Evolutionary conservation across 2,113 vertebrate genomes (phyloP).

Genomic region (Crotalus tigris): DNA sequence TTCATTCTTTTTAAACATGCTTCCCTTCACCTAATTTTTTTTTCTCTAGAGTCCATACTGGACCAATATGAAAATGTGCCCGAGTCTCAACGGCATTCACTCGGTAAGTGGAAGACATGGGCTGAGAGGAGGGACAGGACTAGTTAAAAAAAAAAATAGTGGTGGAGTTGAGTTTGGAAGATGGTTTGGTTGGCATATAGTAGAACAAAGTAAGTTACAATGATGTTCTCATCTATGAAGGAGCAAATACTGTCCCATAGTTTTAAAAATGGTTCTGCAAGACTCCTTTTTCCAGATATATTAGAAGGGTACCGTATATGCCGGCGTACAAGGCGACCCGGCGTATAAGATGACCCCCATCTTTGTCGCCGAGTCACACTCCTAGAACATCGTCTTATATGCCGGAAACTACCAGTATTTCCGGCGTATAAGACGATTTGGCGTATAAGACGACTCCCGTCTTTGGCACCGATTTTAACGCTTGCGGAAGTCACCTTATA

Average conservation of each 20-base stretch:
- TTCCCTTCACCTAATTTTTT: neutral
- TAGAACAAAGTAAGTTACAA: neutral
- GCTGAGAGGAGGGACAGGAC: neutral
- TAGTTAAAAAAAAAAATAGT: neutral
- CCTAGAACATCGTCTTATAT: too few relatives aligned
- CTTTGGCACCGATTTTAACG: too few relatives aligned
- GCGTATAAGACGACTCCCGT: too few relatives aligned
- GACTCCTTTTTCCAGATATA: neutral
- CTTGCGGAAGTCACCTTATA: too few relatives aligned
- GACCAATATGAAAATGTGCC: slow-evolving; percentile 22
- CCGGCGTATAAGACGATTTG: too few relatives aligned
- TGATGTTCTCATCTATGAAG: neutral
- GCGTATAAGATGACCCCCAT: too few relatives aligned
- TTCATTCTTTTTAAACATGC: neutral
- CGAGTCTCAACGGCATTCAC: neutral
- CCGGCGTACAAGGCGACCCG: too few relatives aligned
- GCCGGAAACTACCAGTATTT: too few relatives aligned
- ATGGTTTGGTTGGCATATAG: neutral
- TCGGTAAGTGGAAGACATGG: neutral
- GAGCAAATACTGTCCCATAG: neutral
- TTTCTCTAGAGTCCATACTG: neutral
- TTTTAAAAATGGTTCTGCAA: neutral
- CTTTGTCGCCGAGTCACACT: too few relatives aligned
- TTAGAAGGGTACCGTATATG: neutral
- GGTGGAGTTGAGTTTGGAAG: neutral